Conservation (phyloP, 2,113 vertebrate species). For the Albula glossodonta region DNA sequence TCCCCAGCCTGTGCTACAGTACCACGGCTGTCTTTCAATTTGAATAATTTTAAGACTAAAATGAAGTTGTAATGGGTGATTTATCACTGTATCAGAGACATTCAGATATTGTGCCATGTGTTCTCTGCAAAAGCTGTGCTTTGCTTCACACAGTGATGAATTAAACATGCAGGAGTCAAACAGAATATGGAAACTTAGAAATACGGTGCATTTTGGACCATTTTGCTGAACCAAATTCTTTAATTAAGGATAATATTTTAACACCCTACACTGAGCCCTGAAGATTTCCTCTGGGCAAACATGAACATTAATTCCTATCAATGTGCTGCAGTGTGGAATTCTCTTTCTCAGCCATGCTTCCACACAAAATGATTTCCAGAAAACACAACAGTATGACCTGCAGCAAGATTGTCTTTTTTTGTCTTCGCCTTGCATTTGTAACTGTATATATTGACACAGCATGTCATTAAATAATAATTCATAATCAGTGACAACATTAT, state of each 20-base stretch:
- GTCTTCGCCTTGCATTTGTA: too few relatives aligned
- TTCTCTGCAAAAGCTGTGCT: not conserved
- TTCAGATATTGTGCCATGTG: not conserved
- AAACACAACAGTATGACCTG: not conserved
- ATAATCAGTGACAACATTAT: too few relatives aligned
- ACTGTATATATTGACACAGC: too few relatives aligned
- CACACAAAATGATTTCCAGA: not conserved
- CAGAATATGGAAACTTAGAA: not conserved
- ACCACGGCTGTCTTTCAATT: not conserved
- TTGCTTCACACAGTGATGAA: not conserved
- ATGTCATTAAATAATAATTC: too few relatives aligned
- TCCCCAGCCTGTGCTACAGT: not conserved
- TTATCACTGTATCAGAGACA: not conserved
- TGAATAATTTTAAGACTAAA: not conserved
- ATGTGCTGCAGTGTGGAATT: not conserved
- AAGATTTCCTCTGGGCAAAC: not conserved
- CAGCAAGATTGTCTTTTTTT: too few relatives aligned
- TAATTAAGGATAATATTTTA: not conserved
- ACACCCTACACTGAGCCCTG: not conserved
- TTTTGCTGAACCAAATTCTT: not conserved
- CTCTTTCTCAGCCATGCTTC: not conserved
- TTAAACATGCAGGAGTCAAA: slow-evolving; percentile 4
- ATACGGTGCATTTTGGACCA: not conserved
- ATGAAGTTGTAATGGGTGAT: not conserved
- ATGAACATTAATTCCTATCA: not conserved